Evolutionary conservation across 2,113 vertebrate genomes (phyloP).

Genomic region (Arvicanthis niloticus): DNA sequence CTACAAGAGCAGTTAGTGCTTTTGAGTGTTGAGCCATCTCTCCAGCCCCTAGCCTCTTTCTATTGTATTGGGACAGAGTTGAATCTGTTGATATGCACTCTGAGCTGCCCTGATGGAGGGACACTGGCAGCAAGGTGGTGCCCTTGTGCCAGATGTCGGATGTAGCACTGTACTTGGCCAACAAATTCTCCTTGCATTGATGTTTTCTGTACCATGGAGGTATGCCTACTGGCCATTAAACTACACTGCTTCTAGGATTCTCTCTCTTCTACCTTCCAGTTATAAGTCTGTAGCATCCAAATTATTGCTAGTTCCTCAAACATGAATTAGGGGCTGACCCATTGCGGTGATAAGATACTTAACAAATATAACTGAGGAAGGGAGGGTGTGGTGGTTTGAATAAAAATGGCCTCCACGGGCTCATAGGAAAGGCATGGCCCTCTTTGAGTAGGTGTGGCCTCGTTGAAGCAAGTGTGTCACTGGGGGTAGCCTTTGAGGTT

Average conservation of each 20-base stretch:
- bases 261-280: background rate
- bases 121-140: background rate
- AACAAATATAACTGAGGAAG: background rate
- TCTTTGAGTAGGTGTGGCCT: background rate
- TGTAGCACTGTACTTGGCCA: background rate
- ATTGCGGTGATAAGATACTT: background rate
- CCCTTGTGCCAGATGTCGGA: background rate
- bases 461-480: background rate
- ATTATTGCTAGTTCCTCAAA: no score
- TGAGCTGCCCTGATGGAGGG: background rate
- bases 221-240: accelerated
- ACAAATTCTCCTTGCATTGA: background rate
- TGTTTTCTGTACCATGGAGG: no score
- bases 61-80: background rate
- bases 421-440: background rate
- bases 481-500: no score
- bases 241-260: background rate
- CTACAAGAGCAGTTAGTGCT: background rate
- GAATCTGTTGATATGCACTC: background rate
- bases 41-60: background rate
- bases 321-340: background rate
- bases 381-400: background rate
- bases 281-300: background rate
- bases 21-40: background rate
- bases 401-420: background rate